Evolutionary conservation across 1,140 invertebrate genomes (phyloP), one percentile per base, ranked within the genome.

Genomic region (Drosophila virilis): DNA sequence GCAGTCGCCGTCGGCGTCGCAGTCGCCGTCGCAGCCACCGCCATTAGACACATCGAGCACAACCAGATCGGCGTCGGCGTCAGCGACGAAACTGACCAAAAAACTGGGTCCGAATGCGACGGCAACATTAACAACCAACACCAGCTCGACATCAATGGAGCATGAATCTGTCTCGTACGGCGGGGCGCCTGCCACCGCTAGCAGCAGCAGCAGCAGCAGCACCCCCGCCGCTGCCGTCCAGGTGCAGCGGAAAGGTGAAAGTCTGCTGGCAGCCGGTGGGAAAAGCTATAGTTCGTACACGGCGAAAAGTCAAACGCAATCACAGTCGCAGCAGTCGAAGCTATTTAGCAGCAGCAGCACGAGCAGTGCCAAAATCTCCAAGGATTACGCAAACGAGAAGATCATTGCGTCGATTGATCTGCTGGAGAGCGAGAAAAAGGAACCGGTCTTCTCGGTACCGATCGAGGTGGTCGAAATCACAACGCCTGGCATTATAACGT

Each of bases 351-450:
- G 66, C 50, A 70, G 57, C 45, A 82, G 74, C 66, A 81, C 54
- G 37, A 80, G 42, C 77, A 73, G 61, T 40, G 62, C 55, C n/a
- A 71, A 80, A 60, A 80, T 80, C 72, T 82, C 78, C 3, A 70
- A 72, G 71, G 90, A 89, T 61, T 89, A 77, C 55, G 71, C 90
- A 17, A 80, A 80, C 35, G 73, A 81, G 13, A 83, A 89, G 74
- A 86, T 91, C 51, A 91, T 91, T 28, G 75, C 90, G 8, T 91
- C 90, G 8, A 82, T 91, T 38, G 90, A 91, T 91, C 74, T 91
- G 77, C 68, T 91, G 9, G 90, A 91, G 70, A 91, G 86, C 69
- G 90, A 91, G 50, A 88, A 82, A 60, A 90, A 90, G 48, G 90
- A 91, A 71, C 90, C 90, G 70, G 85, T 91, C 52, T 90, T 91